A percentile compares a stretch with the other conserved stretches of the same genome.
Evolutionary conservation across 2,888 invertebrate genomes (phyloP).

Genomic region (Lasius fuliginosus): DNA sequence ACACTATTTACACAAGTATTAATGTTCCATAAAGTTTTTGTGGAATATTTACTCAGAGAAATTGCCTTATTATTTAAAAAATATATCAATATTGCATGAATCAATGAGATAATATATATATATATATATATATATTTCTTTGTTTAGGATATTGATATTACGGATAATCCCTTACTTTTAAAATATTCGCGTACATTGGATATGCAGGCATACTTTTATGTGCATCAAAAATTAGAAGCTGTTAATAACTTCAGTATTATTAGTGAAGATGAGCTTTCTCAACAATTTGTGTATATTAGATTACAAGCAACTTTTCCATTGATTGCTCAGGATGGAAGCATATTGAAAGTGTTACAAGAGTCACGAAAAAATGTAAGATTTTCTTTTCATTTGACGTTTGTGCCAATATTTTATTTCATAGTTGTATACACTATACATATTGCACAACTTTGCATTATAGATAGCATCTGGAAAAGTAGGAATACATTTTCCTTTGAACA

Average conservation of each 20-base stretch:
- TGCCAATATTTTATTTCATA: not conserved
- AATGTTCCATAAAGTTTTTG: not conserved
- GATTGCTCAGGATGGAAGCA: conserved; percentile 88
- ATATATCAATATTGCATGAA: not conserved
- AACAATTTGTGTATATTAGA: conserved; percentile 91
- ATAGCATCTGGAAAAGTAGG: conserved; percentile 92
- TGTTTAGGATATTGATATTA: conserved; percentile 91
- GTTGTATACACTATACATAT: not conserved
- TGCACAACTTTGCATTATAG: conserved; percentile 77
- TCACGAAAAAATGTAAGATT: conserved; percentile 89
- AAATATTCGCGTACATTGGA: conserved; percentile 88
- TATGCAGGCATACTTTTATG: conserved; percentile 90
- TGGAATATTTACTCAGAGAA: not conserved
- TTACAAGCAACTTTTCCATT: conserved; percentile 90
- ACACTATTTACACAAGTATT: not conserved
- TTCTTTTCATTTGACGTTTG: not conserved
- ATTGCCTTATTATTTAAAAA: not conserved
- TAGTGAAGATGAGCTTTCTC: conserved; percentile 89
- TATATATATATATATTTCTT: not conserved
- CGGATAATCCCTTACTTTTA: conserved; percentile 92
- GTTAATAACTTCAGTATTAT: conserved; percentile 89
- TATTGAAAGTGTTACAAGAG: conserved; percentile 88
- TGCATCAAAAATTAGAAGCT: conserved; percentile 91
- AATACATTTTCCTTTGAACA: conserved; percentile 90
- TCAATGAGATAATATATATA: not conserved